These are phyloP conservation scores for Drosophila hawaiiensis DNA, from an alignment of 2,888 invertebrate genomes.

Conservation along the genomic window DNA sequence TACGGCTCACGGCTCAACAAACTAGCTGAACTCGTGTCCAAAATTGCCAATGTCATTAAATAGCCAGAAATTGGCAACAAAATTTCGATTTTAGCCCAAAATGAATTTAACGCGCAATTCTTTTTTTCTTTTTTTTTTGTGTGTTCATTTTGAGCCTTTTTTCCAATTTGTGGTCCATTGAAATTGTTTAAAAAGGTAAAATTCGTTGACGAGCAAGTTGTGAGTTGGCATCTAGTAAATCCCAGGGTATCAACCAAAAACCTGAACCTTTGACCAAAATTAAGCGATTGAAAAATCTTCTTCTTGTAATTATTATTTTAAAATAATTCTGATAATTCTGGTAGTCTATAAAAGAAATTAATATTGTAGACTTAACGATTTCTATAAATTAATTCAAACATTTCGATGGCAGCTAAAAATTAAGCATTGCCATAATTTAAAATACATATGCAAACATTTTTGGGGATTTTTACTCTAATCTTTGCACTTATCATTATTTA, in stretches of 20 bases:
- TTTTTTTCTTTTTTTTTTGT: background rate
- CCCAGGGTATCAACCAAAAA: background rate
- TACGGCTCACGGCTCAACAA: background rate
- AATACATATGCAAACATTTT: background rate
- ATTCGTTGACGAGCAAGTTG: constrained; percentile 8
- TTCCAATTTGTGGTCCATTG: constrained; percentile 25
- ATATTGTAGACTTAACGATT: background rate
- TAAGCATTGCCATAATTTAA: background rate
- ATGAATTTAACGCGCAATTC: constrained; percentile 6
- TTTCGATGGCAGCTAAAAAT: background rate
- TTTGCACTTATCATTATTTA: background rate
- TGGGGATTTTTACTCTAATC: background rate
- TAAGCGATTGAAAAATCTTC: background rate
- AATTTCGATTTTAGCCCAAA: constrained; percentile 17
- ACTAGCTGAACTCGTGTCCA: background rate
- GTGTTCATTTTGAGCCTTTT: constrained; percentile 58
- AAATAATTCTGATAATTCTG: background rate
- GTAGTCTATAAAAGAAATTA: background rate
- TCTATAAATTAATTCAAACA: background rate
- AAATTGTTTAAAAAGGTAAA: constrained; percentile 31
- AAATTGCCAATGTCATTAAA: constrained; percentile 37
- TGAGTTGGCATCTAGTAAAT: background rate
- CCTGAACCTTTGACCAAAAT: background rate
- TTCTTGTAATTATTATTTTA: background rate
- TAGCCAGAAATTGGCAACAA: constrained; percentile 29